These are phyloP conservation scores for Lasioglossum albipes DNA, from an alignment of 1,140 invertebrate genomes.

Conservation along the genomic window DNA sequence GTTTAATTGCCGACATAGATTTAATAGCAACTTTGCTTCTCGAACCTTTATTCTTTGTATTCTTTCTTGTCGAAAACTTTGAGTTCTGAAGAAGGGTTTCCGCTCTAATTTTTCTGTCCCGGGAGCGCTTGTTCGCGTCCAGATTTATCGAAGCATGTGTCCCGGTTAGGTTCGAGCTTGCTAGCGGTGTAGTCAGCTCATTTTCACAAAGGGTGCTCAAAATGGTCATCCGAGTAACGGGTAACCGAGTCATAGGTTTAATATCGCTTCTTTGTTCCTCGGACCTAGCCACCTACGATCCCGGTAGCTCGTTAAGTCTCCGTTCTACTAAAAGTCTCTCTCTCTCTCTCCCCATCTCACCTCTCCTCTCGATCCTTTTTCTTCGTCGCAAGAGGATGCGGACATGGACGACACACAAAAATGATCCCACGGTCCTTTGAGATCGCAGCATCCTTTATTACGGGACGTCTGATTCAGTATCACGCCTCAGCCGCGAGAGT, in stretches of 20 bases:
- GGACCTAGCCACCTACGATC: not conserved
- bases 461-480: conserved; percentile 70
- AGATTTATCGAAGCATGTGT: too few species aligned
- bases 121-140: too few species aligned
- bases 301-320: not conserved
- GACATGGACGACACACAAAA: conserved; percentile 52
- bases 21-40: too few species aligned
- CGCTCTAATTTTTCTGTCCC: too few species aligned
- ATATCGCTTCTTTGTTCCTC: not conserved
- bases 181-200: too few species aligned
- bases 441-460: conserved; percentile 71
- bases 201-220: not conserved
- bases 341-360: not conserved
- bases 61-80: too few species aligned
- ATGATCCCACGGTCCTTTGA: conserved; percentile 70
- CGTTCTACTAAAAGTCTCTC: not conserved
- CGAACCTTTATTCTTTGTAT: too few species aligned
- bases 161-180: too few species aligned
- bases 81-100: too few species aligned
- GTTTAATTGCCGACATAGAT: not conserved
- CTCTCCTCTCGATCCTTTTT: not conserved
- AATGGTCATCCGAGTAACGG: conserved; percentile 2
- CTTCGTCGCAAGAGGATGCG: conserved; percentile 18
- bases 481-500: conserved; percentile 65
- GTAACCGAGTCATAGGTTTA: not conserved